Evolutionary conservation across 1,140 invertebrate genomes (phyloP), one percentile per base, ranked within the genome.

Genomic region (Latrodectus geometricus): DNA sequence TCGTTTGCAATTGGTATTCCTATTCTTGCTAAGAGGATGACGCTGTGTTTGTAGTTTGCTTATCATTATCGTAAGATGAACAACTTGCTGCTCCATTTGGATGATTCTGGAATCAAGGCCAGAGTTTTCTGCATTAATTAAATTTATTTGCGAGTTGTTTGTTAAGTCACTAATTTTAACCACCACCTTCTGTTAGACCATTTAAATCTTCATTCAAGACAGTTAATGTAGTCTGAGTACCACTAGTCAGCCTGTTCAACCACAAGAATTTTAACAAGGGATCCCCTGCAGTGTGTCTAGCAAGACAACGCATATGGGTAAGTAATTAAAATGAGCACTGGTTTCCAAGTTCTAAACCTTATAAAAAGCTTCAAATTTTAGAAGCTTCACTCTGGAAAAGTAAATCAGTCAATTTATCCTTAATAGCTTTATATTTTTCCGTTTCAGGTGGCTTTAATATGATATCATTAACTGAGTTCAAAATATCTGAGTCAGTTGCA

Each of bases 261-360:
- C 78, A 70, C 8, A 80, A 66, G 20, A 49, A 80, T 80, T 80
- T 80, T 69, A 80, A 52, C 8, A 80, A 49, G n/a, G 78, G 78
- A 20, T 54, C 78, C 5, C 12, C 78, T 8, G 70, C 49, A 49
- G 35, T 69, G n/a, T 50, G 8, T 50, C 9, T 21, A 11, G 68
- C 65, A 3, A 81, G n/a, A n/a, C n/a, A n/a, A n/a, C n/a, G n/a
- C 74, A 78, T 66, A 66, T 48, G 68, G 9, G 35, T 50, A 9
- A 80, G 50, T 9, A 81, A 52, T 48, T 80, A 17, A n/a, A 48
- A 80, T 80, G 78, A 49, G 9, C 78, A n/a, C 54, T 70, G 66
- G 48, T 80, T n/a, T 1, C 76, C 54, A 35, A 65, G 35, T 50
- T 69, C 78, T 9, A 80, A 9, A 4, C 78, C 48, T 80, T 68